Evolutionary conservation across 2,797 vertebrate genomes (phyloP).

Genomic region (Dipus sagitta): DNA sequence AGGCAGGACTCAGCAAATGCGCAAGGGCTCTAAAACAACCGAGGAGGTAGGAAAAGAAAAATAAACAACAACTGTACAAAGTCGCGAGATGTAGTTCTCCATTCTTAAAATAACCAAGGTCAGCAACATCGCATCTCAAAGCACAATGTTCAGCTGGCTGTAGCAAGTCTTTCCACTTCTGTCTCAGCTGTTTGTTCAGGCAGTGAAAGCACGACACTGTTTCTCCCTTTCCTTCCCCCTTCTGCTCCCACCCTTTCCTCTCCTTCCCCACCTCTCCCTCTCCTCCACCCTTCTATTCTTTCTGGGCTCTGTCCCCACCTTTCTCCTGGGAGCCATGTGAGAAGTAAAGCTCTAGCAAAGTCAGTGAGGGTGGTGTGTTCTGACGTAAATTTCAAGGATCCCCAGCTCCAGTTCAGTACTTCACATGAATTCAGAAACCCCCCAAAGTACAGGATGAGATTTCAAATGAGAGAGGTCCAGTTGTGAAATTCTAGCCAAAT

Average conservation of each 20-base stretch:
- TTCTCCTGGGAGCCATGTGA: neutral
- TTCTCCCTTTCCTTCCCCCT: neutral
- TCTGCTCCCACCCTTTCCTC: neutral
- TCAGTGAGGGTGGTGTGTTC: constrained; percentile 80
- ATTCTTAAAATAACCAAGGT: constrained; percentile 50
- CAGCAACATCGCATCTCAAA: constrained; percentile 27
- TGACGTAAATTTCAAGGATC: constrained; percentile 83
- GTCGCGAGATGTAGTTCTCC: neutral
- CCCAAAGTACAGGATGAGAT: constrained; percentile 75
- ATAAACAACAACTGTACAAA: constrained; percentile 57
- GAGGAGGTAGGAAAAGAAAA: constrained; percentile 42
- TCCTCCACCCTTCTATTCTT: neutral
- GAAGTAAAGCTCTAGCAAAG: constrained; percentile 74
- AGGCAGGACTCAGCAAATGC: constrained; percentile 40
- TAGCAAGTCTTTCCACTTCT: neutral
- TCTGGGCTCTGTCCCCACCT: neutral
- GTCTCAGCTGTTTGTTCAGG: neutral
- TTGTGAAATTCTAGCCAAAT: constrained; percentile 79
- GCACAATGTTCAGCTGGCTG: neutral
- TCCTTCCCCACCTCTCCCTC: neutral
- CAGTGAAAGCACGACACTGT: neutral
- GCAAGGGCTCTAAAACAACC: constrained; percentile 43
- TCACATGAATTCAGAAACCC: constrained; percentile 81
- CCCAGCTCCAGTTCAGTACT: constrained; percentile 76
- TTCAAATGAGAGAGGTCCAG: constrained; percentile 80